Base-by-base conservation (phyloP, 2,797 vertebrate species). In the Pelobates cultripes region DNA sequence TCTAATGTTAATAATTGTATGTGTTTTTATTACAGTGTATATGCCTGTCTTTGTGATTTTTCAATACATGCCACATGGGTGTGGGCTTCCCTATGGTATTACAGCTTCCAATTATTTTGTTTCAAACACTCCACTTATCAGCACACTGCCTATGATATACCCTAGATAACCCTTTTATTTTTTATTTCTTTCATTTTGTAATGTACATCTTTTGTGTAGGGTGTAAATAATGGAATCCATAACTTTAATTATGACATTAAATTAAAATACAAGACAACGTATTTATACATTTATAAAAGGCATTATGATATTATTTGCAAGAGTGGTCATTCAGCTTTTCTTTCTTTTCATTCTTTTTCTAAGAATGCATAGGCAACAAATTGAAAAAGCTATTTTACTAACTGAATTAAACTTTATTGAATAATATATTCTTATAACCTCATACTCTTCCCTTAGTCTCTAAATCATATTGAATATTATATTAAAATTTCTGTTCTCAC, bases 351-450 rank as follows among this genome's bases (percentile, higher is more conserved):
- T 51, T 51, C 1, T 10, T 51, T 51, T 2, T 6, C 66, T 67
- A 66, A 55, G 4, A 43, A 43, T 74, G 7, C 57, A 43, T 41
- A 73, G 45, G 61, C 70, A 73, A 68, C 61, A 67, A 67, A 73
- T 63, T 55, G 70, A 70, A 61, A 75, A 81, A 81, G 53, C 43
- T 70, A 70, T 75, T 75, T 76, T 81, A 76, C 53, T 75, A 81
- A 70, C 66, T 51, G 53, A 70, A 75, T 75, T 81, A 70, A 53
- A 75, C 61, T 81, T 70, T 75, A 81, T 75, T 70, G 67, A 75
- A 81, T 81, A 76, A 81, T 45, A 61, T 80, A 80, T 81, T 75
- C 67, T 70, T 75, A 60, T 75, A 73, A 68, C 51, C 41, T 80
- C 42, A 57, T 51, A 75, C 13, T 61, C 14, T 17, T 80, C 66